Percentiles rank a stretch among this genome's conserved stretches.
phyloP scores from a whole-genome alignment of 2,113 vertebrate genomes.

The Passerina amoena region DNA sequence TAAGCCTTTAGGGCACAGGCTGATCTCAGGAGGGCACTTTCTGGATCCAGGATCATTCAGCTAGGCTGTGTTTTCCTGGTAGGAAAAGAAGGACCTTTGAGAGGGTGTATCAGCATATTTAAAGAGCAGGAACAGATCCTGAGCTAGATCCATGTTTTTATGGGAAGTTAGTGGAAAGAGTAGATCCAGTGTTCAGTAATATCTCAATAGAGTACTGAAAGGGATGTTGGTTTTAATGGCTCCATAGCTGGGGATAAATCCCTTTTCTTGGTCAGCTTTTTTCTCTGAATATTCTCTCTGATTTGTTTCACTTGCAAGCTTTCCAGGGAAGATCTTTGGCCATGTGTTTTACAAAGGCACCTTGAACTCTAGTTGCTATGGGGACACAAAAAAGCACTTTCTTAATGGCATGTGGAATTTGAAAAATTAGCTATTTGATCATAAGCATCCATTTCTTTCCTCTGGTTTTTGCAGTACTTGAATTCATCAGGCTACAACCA shows the following conservation, averaged over 20 bases:
- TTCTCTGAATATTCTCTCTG: background rate
- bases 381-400: background rate
- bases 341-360: background rate
- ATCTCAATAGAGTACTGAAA: background rate
- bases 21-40: background rate
- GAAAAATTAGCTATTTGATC: background rate
- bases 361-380: background rate
- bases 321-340: background rate
- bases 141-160: background rate
- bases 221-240: background rate
- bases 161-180: background rate
- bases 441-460: background rate
- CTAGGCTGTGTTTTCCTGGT: background rate
- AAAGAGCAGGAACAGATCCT: background rate
- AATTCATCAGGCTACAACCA: background rate
- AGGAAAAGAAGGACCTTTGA: background rate
- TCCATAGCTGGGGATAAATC: background rate
- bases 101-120: background rate
- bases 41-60: background rate
- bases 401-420: background rate
- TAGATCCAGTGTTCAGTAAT: background rate
- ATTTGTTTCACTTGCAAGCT: background rate
- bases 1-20: background rate
- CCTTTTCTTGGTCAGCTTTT: background rate
- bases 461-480: background rate